Conservation (phyloP, 2,113 vertebrate species). For the Trogon melanurus region DNA sequence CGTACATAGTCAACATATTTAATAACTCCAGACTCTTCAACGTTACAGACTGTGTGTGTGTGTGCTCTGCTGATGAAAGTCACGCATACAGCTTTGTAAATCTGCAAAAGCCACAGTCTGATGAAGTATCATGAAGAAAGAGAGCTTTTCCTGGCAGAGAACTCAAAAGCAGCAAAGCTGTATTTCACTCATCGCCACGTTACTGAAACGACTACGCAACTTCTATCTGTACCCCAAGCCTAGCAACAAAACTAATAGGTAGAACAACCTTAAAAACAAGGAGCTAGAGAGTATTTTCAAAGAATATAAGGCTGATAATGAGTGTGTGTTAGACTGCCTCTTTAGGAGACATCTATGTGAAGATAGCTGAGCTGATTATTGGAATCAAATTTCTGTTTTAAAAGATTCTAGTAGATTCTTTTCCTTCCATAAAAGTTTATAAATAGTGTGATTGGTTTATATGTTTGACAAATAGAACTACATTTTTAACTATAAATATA, state of each 20-base stretch:
- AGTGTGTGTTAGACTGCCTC: neutral
- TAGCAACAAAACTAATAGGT: neutral
- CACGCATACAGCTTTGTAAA: neutral
- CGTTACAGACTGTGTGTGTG: neutral
- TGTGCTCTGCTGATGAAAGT: neutral
- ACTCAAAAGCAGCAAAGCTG: neutral
- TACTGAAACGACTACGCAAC: neutral
- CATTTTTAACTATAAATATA: neutral
- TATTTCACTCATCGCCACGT: neutral
- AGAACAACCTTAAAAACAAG: neutral
- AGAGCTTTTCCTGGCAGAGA: neutral
- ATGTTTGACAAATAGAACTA: neutral
- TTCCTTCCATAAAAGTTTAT: neutral
- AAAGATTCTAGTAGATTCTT: neutral
- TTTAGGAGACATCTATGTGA: neutral
- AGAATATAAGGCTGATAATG: neutral
- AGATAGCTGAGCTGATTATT: neutral
- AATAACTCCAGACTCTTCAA: neutral
- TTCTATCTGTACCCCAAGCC: neutral
- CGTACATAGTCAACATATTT: neutral
- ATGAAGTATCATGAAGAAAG: neutral
- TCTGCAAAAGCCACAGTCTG: neutral
- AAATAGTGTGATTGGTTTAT: neutral
- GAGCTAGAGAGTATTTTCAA: neutral
- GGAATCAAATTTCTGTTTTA: neutral